Base-by-base conservation (phyloP, 1,140 invertebrate genomes). In the Antheraea pernyi region DNA sequence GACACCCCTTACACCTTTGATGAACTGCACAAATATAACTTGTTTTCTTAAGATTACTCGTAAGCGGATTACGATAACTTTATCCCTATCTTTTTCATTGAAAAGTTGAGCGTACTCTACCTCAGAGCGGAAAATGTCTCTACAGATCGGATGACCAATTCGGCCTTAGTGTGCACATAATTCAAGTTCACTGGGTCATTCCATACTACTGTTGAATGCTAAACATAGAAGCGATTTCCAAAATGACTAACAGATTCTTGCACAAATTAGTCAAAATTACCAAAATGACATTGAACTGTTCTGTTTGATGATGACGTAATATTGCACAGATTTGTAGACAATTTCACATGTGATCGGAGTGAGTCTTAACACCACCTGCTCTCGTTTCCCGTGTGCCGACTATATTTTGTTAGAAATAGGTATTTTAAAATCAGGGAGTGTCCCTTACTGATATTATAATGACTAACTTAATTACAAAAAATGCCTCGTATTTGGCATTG, bases 171-270 rank as follows among this genome's bases (percentile, higher is more conserved):
- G 5, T 13, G 10, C 46, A 13, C 46, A 53, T 11, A 53, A 53
- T 53, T 53, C 46, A 53, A 53, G 46, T n/a, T 53, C 46, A 53
- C 46, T 53, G 13, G 46, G 46, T 53, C 46, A 53, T 53, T 53
- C 13, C 13, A 53, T 16, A 53, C 46, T 53, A 53, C 46, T 53
- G 46, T 53, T 10, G 46, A 53, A 53, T 53, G 3, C 30, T 63
- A 37, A 63, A 63, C n/a, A n/a, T 63, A 16, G 22, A 36, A 2
- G 16, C 19, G 30, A 22, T 61, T 61, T 61, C 59, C 59, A 61
- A 61, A 61, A 22, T 63, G 61, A 63, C 7, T 63, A 63, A 63
- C 19, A 63, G 9, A 63, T 63, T 37, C n/a, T 11, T 11, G 10
- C 16, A 63, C 8, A n/a, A 63, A 16, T 63, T 16, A 3, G 30